Percentiles rank a stretch among this genome's conserved stretches.
phyloP scores from a whole-genome alignment of 2,113 vertebrate species.

The Nothoprocta perdicaria region DNA sequence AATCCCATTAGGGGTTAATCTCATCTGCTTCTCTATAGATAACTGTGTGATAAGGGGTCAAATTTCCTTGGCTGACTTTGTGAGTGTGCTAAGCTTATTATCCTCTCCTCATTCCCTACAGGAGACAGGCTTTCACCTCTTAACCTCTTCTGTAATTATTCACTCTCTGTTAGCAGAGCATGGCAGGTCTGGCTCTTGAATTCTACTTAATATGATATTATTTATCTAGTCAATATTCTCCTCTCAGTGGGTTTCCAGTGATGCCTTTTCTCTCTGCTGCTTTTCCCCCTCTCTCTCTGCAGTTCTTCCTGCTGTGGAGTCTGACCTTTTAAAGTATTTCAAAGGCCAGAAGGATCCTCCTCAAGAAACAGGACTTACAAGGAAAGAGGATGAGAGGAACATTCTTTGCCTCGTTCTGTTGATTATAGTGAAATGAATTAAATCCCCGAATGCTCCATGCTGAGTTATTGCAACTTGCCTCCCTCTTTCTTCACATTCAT shows the following conservation, averaged over 20 bases:
- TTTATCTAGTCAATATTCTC: slow-evolving; percentile 14
- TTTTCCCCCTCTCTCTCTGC: not conserved
- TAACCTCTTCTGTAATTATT: not conserved
- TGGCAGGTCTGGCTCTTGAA: not conserved
- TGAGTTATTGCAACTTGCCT: not conserved
- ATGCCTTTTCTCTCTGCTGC: not conserved
- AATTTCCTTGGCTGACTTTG: slow-evolving; percentile 5
- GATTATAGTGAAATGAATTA: not conserved
- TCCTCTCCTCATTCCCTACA: not conserved
- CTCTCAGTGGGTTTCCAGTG: not conserved
- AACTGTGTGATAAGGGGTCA: not conserved
- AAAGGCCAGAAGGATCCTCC: not conserved
- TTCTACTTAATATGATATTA: slow-evolving; percentile 14
- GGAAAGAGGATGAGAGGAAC: not conserved
- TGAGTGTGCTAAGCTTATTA: slow-evolving; percentile 10
- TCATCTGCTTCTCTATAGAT: not conserved
- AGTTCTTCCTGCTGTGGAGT: not conserved
- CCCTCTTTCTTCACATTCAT: not conserved
- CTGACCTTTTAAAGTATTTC: not conserved
- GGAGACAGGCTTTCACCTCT: slow-evolving; percentile 17
- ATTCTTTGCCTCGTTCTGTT: not conserved
- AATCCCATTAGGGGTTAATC: not conserved
- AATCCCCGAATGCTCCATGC: not conserved
- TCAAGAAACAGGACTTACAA: not conserved
- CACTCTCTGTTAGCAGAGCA: slow-evolving; percentile 1